Conservation (phyloP, 2,797 vertebrate genomes). For the Iguana delicatissima region DNA sequence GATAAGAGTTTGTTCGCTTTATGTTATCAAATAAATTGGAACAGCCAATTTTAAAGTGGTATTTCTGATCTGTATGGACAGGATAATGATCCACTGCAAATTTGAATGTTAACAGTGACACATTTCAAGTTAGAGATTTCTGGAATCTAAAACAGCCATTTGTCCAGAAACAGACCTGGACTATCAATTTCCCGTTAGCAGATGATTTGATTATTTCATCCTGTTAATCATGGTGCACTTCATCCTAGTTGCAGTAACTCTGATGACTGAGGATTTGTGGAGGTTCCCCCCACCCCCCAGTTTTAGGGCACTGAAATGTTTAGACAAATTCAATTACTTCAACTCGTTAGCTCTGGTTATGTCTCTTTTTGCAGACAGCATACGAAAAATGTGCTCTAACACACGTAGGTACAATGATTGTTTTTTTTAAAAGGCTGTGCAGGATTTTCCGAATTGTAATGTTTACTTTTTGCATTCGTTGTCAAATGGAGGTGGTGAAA, state of each 20-base stretch:
- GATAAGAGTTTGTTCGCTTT: constrained; percentile 3
- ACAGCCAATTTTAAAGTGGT: constrained; percentile 21
- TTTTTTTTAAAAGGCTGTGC: constrained; percentile 46
- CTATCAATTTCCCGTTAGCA: constrained; percentile 42
- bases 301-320: constrained; percentile 42
- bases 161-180: constrained; percentile 42
- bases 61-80: constrained; percentile 18
- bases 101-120: constrained; percentile 35
- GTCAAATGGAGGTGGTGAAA: constrained; percentile 2
- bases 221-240: constrained; percentile 33
- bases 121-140: constrained; percentile 37
- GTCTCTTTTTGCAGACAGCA: constrained; percentile 31
- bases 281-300: too few species aligned
- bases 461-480: background rate
- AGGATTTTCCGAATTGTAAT: constrained; percentile 38
- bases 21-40: constrained; percentile 22
- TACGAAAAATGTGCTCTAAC: constrained; percentile 57
- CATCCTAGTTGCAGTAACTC: constrained; percentile 24
- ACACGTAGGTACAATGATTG: constrained; percentile 51
- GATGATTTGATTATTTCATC: constrained; percentile 54
- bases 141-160: constrained; percentile 57
- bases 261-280: background rate
- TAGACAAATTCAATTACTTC: constrained; percentile 58
- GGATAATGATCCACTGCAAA: background rate
- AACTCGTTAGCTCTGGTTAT: constrained; percentile 54